These are phyloP conservation scores for Pogonomyrmex californicus DNA, from an alignment of 1,140 invertebrate species.

Conservation along the genomic window DNA sequence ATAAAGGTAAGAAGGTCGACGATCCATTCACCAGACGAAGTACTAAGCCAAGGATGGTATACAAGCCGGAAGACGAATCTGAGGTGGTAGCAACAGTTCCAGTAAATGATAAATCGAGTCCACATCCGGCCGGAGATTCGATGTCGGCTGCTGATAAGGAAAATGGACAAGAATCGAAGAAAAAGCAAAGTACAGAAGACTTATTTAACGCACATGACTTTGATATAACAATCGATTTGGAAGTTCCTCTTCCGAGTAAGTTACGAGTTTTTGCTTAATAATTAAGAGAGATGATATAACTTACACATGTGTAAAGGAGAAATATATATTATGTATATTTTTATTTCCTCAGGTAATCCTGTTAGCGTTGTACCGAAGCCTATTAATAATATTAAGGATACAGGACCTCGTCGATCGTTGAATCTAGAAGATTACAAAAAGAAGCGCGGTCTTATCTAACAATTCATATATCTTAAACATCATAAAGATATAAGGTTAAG, in stretches of 20 bases:
- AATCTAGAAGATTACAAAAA: constrained; percentile 99
- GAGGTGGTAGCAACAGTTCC: constrained; percentile 74
- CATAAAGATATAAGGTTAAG: constrained; percentile 53
- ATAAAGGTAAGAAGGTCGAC: constrained; percentile 93
- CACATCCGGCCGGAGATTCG: constrained; percentile 68
- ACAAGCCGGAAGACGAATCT: constrained; percentile 88
- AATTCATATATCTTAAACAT: constrained; percentile 63
- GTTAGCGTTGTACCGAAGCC: constrained; percentile 93
- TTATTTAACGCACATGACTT: constrained; percentile 98
- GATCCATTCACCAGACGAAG: constrained; percentile 98
- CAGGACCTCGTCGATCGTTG: constrained; percentile 94
- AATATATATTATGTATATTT: constrained; percentile 33
- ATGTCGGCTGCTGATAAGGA: constrained; percentile 78
- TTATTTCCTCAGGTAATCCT: constrained; percentile 88
- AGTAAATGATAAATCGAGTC: constrained; percentile 61
- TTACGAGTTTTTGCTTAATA: constrained; percentile 67
- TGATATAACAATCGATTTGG: constrained; percentile 97
- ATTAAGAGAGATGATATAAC: not conserved
- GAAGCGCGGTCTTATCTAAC: constrained; percentile 96
- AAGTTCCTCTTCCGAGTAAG: constrained; percentile 93
- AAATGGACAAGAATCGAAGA: constrained; percentile 82
- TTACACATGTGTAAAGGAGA: not conserved
- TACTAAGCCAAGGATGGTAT: constrained; percentile 96
- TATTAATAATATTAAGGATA: constrained; percentile 91
- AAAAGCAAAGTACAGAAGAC: constrained; percentile 89